These are phyloP conservation scores for Drosophila greeni DNA, from an alignment of 2,888 invertebrate species.

Conservation along the genomic window DNA sequence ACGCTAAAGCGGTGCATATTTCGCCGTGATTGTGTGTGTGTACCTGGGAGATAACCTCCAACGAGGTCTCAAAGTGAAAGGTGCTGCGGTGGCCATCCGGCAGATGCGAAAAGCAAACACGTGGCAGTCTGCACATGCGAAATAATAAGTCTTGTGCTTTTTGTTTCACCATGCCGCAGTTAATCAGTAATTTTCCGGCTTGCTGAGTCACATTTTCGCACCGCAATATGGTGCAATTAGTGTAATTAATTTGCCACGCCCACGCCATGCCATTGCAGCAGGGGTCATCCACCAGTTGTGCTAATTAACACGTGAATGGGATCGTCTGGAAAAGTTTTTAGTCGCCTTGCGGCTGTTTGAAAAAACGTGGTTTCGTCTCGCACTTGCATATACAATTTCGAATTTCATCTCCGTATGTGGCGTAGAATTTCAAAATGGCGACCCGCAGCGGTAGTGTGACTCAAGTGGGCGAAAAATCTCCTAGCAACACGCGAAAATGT, in stretches of 20 bases:
- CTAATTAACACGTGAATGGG: conserved; percentile 18
- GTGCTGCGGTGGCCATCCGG: conserved; percentile 44
- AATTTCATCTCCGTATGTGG: conserved; percentile 47
- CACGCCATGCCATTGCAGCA: conserved; percentile 12
- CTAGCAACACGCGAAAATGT: conserved; percentile 26
- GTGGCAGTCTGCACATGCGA: conserved; percentile 52
- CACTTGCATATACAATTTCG: conserved; percentile 48
- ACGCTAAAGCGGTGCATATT: conserved; percentile 50
- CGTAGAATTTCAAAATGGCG: conserved; percentile 71
- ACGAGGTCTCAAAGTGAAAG: conserved; percentile 62
- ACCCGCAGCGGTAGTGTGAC: conserved; percentile 48
- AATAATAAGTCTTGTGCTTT: conserved; percentile 1
- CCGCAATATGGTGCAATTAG: conserved; percentile 58
- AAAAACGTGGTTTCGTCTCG: conserved; percentile 47
- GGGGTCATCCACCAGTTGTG: conserved; percentile 32
- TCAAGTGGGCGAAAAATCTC: conserved; percentile 27
- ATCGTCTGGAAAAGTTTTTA: conserved; percentile 1
- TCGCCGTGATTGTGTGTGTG: conserved; percentile 38
- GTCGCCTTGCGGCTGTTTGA: neutral
- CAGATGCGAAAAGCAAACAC: conserved; percentile 54
- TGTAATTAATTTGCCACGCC: conserved; percentile 52
- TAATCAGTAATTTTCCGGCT: conserved; percentile 27
- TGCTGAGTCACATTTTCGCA: conserved; percentile 25
- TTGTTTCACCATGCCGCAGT: conserved; percentile 20
- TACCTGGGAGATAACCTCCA: conserved; percentile 52